Conservation (phyloP, 1,140 invertebrate genomes). For the Saccostrea cuccullata region DNA sequence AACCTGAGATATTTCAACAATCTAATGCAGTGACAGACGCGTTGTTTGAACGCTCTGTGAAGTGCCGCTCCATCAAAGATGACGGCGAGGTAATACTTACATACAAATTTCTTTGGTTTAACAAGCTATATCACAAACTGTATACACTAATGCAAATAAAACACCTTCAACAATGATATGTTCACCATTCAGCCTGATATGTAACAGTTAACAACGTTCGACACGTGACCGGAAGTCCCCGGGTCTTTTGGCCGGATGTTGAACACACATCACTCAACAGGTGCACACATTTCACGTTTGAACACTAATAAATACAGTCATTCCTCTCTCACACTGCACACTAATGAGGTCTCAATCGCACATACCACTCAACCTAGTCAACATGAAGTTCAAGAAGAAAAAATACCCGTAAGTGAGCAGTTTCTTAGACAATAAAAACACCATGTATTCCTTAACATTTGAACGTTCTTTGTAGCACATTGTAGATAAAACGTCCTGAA, state of each 20-base stretch:
- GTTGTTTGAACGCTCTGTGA: slow-evolving; percentile 19
- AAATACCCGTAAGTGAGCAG: slow-evolving; percentile 29
- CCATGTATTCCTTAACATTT: background rate
- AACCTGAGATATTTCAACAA: slow-evolving; percentile 28
- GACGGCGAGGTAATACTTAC: slow-evolving; percentile 28
- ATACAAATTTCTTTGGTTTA: slow-evolving; percentile 24
- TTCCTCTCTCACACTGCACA: background rate
- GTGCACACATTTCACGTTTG: slow-evolving; percentile 12
- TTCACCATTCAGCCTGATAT: slow-evolving; percentile 35
- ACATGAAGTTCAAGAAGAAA: slow-evolving; percentile 8
- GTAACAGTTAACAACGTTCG: slow-evolving; percentile 23
- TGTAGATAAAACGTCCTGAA: slow-evolving; percentile 27
- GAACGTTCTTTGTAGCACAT: slow-evolving; percentile 28
- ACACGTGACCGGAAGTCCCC: slow-evolving; percentile 6
- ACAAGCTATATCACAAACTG: slow-evolving; percentile 27
- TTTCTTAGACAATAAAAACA: slow-evolving; percentile 2
- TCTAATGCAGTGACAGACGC: background rate
- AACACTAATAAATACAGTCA: slow-evolving; percentile 36
- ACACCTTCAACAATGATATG: slow-evolving; percentile 15
- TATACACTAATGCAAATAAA: slow-evolving; percentile 15
- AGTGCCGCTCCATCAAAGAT: background rate
- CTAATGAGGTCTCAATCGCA: background rate
- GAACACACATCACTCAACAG: slow-evolving; percentile 13
- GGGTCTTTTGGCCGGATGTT: background rate
- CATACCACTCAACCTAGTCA: background rate